phyloP scores from a whole-genome alignment of 2,888 invertebrate genomes.

The Thelaira solivaga region DNA sequence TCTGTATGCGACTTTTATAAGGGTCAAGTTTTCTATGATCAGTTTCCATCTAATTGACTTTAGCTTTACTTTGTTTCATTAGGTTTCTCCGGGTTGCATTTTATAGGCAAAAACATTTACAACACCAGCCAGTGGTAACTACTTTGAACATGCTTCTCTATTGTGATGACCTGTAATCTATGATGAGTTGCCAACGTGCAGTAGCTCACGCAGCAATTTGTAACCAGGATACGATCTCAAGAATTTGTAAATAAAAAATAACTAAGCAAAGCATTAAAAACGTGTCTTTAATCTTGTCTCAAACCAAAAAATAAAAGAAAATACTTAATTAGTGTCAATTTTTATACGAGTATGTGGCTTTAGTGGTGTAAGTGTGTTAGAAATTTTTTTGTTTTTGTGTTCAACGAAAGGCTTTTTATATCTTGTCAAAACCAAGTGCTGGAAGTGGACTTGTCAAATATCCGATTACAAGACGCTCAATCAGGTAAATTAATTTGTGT shows the following conservation, averaged over 20 bases:
- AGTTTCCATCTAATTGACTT: slow-evolving; percentile 56
- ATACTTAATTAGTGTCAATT: slow-evolving; percentile 25
- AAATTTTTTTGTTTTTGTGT: no score
- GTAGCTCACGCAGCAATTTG: slow-evolving; percentile 62
- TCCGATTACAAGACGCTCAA: no score
- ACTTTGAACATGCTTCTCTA: slow-evolving; percentile 11
- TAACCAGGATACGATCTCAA: slow-evolving; percentile 47
- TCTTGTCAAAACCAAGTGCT: no score
- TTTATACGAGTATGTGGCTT: background rate
- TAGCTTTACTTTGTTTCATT: background rate
- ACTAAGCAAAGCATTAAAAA: slow-evolving; percentile 5
- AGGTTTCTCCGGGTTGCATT: background rate
- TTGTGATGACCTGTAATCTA: slow-evolving; percentile 53
- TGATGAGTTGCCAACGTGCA: slow-evolving; percentile 61
- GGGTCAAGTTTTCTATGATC: slow-evolving; percentile 60
- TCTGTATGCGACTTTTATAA: slow-evolving; percentile 31
- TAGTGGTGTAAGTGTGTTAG: no score
- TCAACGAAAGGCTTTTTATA: no score
- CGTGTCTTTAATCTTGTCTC: slow-evolving; percentile 22
- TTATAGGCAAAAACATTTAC: background rate
- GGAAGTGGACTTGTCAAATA: no score
- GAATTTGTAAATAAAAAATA: background rate
- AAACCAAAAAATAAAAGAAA: no score
- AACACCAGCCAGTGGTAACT: slow-evolving; percentile 24
- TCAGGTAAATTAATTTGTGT: no score